Evolutionary conservation across 2,113 vertebrate genomes (phyloP), one percentile per base, ranked within the genome.

Genomic region (Dasyprocta punctata): DNA sequence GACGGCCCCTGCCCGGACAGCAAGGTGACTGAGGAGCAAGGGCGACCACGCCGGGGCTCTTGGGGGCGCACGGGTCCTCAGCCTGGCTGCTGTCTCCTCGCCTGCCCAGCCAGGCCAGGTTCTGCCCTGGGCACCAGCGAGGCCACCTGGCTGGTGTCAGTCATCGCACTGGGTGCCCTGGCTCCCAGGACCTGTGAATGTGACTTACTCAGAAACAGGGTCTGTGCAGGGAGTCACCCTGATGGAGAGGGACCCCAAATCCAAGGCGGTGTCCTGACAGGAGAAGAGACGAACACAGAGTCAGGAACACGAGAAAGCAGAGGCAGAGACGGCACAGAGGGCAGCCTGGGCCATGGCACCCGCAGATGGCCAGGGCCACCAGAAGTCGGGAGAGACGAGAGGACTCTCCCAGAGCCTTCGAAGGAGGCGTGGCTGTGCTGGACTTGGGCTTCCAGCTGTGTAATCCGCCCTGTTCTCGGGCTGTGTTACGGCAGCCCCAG

Each of bases 1-100:
- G 73, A 28, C 8, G 1, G 49, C 38, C 83, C 26, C 2, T 2
- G 81, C 26, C 47, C 6, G 56, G 73, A 11, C 11, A 10, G 44
- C 11, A 9, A 47, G n/a, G 69, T 36, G 3, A 33, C 1, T 24
- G 6, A 0, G 4, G 33, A 36, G 65, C 65, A 67, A 67, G 65
- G 17, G 1, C 73, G 11, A 56, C 12, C 0, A 2, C 16, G 33
- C 75, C 38, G 1, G 5, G 0, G 17, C 67, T 33, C 63, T 13
- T 36, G 16, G 10, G 4, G 26, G 5, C 0, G 3, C 16, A 3
- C 52, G 49, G 52, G 52, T 20, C 0, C 20, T 52, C 3, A 3
- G 0, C 7, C 2, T 10, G 41, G 33, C 1, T 56, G n/a, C 17
- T 33, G 54, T 14, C 47, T 12, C 41, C 10, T 6, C 11, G 1